Evolutionary conservation across 2,113 vertebrate genomes (phyloP), one percentile per base, ranked within the genome.

Genomic region (Corynorhinus townsendii): DNA sequence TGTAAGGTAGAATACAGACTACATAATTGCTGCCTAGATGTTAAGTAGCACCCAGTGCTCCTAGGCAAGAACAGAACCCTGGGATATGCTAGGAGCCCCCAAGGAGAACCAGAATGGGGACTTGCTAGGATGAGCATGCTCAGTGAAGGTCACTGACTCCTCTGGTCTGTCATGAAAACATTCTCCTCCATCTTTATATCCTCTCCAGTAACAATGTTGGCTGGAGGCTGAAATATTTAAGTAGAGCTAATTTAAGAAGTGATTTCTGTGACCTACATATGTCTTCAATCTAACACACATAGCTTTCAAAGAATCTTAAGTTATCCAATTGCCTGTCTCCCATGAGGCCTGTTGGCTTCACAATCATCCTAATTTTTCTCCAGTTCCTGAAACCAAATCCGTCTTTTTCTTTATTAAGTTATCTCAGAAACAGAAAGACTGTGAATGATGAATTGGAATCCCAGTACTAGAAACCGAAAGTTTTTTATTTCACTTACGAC

Each of bases 351-450:
- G 15, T 73, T 86, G 83, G 54, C 33, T 84, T 95, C 49, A 92
- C 15, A 75, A 90, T 62, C 52, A 76, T 22, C 77, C 88, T 81
- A 79, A 64, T 72, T 96, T 96, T 88, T 90, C 19, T 92, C 49
- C 80, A 56, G 9, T 92, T 72, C 17, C 56, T 59, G 47, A 76
- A 91, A 88, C 43, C 35, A 94, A 80, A 91, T 66, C 47, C 28
- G 15, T 86, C 11, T 76, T 91, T 81, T 91, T 84, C 40, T 71
- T 95, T 89, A 86, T 76, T 83, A 86, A 77, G 33, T 84, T 85
- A 84, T 12, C 24, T 5, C 38, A 75, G 30, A 35, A 90, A 81
- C 5, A 38, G 49, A 76, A 91, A 64, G 45, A 85, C 92, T 49
- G 11, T 88, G 38, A 92, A 64, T n/a, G 83, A 79, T 64, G 17